Conservation (phyloP, 2,113 vertebrate genomes). For the Ceyx margarethae region DNA sequence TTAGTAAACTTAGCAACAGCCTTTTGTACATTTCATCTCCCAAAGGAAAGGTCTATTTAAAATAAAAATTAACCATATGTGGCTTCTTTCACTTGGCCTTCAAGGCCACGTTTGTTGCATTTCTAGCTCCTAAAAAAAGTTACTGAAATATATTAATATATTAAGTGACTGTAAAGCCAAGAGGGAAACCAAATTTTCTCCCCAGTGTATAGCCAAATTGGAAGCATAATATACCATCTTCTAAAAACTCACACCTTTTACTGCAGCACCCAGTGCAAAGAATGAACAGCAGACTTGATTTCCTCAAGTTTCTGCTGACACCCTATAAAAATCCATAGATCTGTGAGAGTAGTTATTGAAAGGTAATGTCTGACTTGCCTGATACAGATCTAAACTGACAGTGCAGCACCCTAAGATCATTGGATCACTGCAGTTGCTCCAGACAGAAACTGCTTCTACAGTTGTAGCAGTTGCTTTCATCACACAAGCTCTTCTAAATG, state of each 20-base stretch:
- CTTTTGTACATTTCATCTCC: background rate
- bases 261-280: background rate
- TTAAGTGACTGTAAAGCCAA: background rate
- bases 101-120: background rate
- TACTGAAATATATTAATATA: background rate
- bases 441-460: background rate
- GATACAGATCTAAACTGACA: background rate
- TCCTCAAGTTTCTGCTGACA: background rate
- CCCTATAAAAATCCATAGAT: background rate
- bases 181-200: background rate
- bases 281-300: background rate
- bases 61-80: background rate
- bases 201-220: background rate
- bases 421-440: background rate
- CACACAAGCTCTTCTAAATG: background rate
- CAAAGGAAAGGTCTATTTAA: background rate
- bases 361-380: background rate
- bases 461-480: background rate
- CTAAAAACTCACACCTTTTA: background rate
- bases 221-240: background rate
- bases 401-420: background rate
- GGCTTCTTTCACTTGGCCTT: background rate
- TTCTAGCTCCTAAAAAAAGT: background rate
- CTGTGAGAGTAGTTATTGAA: background rate
- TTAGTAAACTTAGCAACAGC: background rate